These are phyloP conservation scores for Scaptomyza parva DNA, from an alignment of 2,888 invertebrate genomes.

Conservation along the genomic window DNA sequence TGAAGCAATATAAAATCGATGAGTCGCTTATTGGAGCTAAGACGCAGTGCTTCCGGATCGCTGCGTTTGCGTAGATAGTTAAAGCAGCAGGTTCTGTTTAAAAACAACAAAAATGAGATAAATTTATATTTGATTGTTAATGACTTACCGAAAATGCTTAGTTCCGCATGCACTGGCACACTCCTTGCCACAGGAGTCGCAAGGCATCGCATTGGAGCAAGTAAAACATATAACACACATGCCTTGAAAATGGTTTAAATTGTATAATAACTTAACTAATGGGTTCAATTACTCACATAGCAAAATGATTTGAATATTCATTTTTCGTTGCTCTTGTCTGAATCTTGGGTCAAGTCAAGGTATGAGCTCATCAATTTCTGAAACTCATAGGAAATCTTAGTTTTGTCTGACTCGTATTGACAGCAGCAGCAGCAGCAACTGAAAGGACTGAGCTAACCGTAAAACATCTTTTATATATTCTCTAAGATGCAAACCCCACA, in stretches of 20 bases:
- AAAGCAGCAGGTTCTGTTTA: slow-evolving; percentile 87
- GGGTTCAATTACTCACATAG: slow-evolving; percentile 65
- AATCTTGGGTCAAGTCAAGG: slow-evolving; percentile 12
- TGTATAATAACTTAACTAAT: not conserved
- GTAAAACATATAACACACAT: slow-evolving; percentile 68
- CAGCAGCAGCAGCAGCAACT: slow-evolving; percentile 57
- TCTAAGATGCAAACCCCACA: not conserved
- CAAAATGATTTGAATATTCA: slow-evolving; percentile 70
- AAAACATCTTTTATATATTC: slow-evolving; percentile 52
- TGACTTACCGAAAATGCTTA: slow-evolving; percentile 86
- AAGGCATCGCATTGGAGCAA: slow-evolving; percentile 84
- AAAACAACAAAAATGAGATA: too few relatives aligned
- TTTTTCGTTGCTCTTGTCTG: slow-evolving; percentile 52
- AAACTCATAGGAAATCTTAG: slow-evolving; percentile 57
- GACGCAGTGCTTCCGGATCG: slow-evolving; percentile 77
- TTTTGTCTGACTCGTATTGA: slow-evolving; percentile 26
- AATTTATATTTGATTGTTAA: not conserved
- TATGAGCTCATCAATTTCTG: slow-evolving; percentile 41
- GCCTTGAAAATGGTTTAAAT: slow-evolving; percentile 41
- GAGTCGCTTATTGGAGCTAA: slow-evolving; percentile 78
- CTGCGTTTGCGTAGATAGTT: slow-evolving; percentile 88
- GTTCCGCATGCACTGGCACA: slow-evolving; percentile 88
- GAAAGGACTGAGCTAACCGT: slow-evolving; percentile 50
- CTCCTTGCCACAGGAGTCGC: slow-evolving; percentile 88
- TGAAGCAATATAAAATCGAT: slow-evolving; percentile 83